Base-by-base conservation (phyloP, 2,888 invertebrate genomes). In the Xestobium rufovillosum region DNA sequence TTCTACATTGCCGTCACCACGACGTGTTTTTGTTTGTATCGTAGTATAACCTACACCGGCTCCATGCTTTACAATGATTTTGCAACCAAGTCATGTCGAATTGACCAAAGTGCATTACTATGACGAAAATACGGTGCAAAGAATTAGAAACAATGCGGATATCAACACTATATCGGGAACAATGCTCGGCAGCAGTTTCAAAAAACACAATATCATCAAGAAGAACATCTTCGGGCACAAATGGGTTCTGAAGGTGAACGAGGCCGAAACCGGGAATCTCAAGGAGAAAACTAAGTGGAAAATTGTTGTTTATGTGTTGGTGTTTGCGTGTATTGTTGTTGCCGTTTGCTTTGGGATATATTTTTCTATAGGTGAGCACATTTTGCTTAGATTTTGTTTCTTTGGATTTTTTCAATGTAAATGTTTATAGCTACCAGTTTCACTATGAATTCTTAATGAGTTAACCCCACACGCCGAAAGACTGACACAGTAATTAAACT, bases 201-300 rank as follows among this genome's bases (percentile, higher is more conserved):
- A 56, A 38, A 52, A 45, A 36, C 56, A 58, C 35, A 49, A 53
- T 8, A 46, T 62, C 17, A 62, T 64, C 9, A 62, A 59, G 44
- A 58, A 52, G 37, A 63, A 62, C 34, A 48, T 65, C 23, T 64
- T 65, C 42, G 61, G 65, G 3, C 60, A 61, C 26, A 53, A 52
- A 42, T 65, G 64, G 62, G 59, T 65, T n/a, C 38, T 65, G 39
- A 60, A 58, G 42, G 56, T 65, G 16, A 65, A 65, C 47, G 62
- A 65, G 39, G 44, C 32, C n/a, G 43, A 41, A 9, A 45, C 43
- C 10, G 37, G 43, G 23, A 36, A 39, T 2, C 4, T 37, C 15
- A 31, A 28, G 15, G 39, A 38, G 27, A n/a, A 16, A 29, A 31
- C 30, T 11, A 44, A 36, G 34, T 36, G 17, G 41, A 50, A 39